A percentile compares a stretch with the other conserved stretches of the same genome.
phyloP scores from a whole-genome alignment of 2,888 invertebrate genomes.

The Brachypalpus laphriformis region DNA sequence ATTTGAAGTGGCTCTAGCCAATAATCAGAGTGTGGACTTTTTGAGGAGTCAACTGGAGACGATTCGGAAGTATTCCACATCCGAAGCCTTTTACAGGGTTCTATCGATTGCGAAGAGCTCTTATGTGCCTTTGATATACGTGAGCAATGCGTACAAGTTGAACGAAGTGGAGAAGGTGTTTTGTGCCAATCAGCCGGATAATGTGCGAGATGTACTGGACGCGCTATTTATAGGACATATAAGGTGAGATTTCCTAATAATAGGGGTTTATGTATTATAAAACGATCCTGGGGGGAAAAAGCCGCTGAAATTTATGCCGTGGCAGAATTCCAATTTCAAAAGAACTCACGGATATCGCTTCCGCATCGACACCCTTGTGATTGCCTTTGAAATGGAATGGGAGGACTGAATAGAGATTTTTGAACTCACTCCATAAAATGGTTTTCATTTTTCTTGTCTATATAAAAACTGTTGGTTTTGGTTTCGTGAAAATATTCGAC shows the following conservation, averaged over 20 bases:
- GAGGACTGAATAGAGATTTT: neutral
- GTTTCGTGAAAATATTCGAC: too few species aligned
- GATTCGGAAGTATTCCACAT: conserved; percentile 75
- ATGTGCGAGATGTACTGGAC: conserved; percentile 84
- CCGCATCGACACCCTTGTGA: neutral
- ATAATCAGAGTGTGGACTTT: conserved; percentile 83
- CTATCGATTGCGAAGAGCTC: conserved; percentile 79
- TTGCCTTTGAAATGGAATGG: neutral
- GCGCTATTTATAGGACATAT: conserved; percentile 85
- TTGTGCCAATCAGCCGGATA: conserved; percentile 79
- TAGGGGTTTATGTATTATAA: neutral
- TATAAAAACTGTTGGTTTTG: too few species aligned
- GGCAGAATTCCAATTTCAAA: neutral
- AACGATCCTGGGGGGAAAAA: neutral
- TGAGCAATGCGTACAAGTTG: conserved; percentile 86
- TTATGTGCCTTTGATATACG: conserved; percentile 85
- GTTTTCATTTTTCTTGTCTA: too few species aligned
- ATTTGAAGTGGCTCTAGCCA: conserved; percentile 86
- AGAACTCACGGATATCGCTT: neutral
- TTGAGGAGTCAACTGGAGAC: conserved; percentile 83
- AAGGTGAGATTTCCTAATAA: conserved; percentile 76
- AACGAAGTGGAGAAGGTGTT: conserved; percentile 79
- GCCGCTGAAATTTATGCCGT: neutral
- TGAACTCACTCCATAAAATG: too few species aligned
- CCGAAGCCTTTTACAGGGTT: conserved; percentile 80